A percentile compares a stretch with the other conserved stretches of the same genome.
These are phyloP conservation scores for Crocidura indochinensis DNA, from an alignment of 2,797 vertebrate species.

Conservation along the genomic window DNA sequence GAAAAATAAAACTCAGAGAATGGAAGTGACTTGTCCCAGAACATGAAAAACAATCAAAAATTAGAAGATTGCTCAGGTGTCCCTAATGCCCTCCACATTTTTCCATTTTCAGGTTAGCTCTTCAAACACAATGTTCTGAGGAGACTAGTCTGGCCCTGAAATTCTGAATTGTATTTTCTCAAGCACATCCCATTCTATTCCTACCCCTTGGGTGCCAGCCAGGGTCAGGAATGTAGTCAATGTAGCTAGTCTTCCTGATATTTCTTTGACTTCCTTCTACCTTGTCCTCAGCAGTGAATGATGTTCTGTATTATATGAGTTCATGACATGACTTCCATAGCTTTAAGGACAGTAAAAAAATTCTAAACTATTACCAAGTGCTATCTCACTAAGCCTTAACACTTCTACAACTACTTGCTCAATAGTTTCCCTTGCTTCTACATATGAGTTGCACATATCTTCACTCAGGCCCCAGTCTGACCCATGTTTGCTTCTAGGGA, in stretches of 20 bases:
- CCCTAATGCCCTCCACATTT: neutral
- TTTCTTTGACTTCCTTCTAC: neutral
- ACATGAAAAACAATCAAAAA: neutral
- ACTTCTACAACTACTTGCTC: neutral
- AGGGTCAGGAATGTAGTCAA: fast-evolving
- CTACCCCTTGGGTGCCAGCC: neutral
- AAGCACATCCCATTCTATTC: neutral
- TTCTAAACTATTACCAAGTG: neutral
- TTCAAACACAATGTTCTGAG: fast-evolving
- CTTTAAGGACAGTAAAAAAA: neutral
- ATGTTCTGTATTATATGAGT: neutral
- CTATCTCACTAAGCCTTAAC: neutral
- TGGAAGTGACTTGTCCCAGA: neutral
- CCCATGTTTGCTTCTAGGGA: neutral
- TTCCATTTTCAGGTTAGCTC: neutral
- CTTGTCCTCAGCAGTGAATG: neutral
- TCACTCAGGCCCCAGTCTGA: neutral
- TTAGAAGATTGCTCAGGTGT: neutral
- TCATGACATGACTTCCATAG: neutral
- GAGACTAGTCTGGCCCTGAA: neutral
- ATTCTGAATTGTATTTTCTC: neutral
- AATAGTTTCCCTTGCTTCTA: neutral
- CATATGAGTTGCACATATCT: neutral
- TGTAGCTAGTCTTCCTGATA: too few species aligned
- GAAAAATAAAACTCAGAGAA: neutral